phyloP scores from a whole-genome alignment of 2,888 invertebrate genomes.

The Drosophila mayaguana region DNA sequence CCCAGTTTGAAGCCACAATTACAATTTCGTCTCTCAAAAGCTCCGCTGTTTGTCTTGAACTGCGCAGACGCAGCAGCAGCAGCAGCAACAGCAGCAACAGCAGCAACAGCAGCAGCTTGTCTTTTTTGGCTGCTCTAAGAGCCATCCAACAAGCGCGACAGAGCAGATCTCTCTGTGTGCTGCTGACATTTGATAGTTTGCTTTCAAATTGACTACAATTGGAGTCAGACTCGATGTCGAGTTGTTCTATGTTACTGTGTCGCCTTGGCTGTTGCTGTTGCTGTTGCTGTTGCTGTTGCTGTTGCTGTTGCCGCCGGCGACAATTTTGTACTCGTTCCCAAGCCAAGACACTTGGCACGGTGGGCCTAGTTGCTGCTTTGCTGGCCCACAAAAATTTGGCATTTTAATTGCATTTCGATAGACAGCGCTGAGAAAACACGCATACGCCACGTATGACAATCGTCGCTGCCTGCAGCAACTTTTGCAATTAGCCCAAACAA shows the following conservation, averaged over 20 bases:
- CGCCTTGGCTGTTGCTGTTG: slow-evolving; percentile 60
- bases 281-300: slow-evolving; percentile 17
- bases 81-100: slow-evolving; percentile 36
- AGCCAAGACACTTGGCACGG: slow-evolving; percentile 32
- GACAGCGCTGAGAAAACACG: slow-evolving; percentile 32
- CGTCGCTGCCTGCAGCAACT: slow-evolving; percentile 14
- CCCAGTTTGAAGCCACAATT: slow-evolving; percentile 80
- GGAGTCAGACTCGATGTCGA: slow-evolving; percentile 38
- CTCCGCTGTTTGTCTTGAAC: slow-evolving; percentile 34
- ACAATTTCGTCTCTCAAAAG: slow-evolving; percentile 66
- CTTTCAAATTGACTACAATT: slow-evolving; percentile 80
- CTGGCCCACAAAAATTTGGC: slow-evolving; percentile 50
- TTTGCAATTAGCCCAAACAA: slow-evolving; percentile 54
- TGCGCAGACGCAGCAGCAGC: slow-evolving; percentile 67
- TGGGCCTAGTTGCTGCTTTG: slow-evolving; percentile 7
- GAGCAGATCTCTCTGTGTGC: slow-evolving; percentile 35
- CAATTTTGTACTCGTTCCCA: slow-evolving; percentile 73
- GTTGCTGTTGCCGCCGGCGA: slow-evolving; percentile 50
- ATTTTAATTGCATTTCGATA: slow-evolving; percentile 71
- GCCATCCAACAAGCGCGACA: slow-evolving; percentile 47
- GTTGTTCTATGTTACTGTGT: slow-evolving; percentile 66
- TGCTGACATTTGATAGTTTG: slow-evolving; percentile 80
- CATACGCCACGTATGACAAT: slow-evolving; percentile 43
- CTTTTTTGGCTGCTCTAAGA: slow-evolving; percentile 60
- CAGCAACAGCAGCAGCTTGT: slow-evolving; percentile 42